phyloP scores from a whole-genome alignment of 2,888 invertebrate genomes.

The Mesorhabditis belari region DNA sequence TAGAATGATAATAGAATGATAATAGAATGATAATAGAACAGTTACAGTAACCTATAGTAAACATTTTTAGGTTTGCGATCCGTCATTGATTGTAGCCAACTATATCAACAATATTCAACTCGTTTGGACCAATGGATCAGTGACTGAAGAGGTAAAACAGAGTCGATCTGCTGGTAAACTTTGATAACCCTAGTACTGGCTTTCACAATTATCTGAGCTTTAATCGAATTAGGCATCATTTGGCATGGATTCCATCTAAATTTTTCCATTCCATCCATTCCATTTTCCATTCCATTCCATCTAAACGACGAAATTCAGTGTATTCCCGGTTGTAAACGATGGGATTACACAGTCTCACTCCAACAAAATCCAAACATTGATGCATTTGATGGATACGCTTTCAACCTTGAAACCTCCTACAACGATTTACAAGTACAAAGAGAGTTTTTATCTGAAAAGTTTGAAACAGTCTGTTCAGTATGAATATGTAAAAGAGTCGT shows the following conservation, averaged over 20 bases:
- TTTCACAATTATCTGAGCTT: no score
- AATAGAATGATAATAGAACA: no score
- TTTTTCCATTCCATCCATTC: no score
- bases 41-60: conserved; percentile 8
- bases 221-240: no score
- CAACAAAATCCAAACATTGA: conserved; percentile 35
- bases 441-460: conserved; percentile 2
- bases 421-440: conserved; percentile 40
- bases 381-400: conserved; percentile 34
- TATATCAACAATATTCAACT: conserved; percentile 44
- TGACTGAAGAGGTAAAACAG: conserved; percentile 36
- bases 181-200: no score
- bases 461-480: conserved; percentile 24
- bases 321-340: conserved; percentile 41
- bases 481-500: conserved; percentile 47
- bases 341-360: conserved; percentile 45
- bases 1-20: no score
- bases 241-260: no score
- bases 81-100: conserved; percentile 32
- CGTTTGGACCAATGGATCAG: conserved; percentile 40
- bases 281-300: no score
- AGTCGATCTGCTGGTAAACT: no score
- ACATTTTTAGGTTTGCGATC: conserved; percentile 22
- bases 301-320: conserved; percentile 21
- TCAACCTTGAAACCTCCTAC: conserved; percentile 46